Base-by-base conservation (phyloP, 2,888 invertebrate genomes). In the Gymnoscelis rufifasciata region DNA sequence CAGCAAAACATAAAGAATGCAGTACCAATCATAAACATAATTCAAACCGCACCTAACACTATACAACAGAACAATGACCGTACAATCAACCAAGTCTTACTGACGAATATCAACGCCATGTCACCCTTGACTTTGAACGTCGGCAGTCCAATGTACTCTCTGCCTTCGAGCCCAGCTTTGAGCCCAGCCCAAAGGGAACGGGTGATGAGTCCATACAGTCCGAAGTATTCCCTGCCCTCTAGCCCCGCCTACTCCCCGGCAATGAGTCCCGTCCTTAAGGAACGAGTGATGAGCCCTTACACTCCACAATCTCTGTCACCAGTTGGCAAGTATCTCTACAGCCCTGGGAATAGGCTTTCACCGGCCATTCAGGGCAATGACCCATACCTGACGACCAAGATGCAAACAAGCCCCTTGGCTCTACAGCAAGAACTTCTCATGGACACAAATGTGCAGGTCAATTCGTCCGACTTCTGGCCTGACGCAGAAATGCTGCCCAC, bases 161-260 rank as follows among this genome's bases (percentile, higher is more conserved):
- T 83, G 8, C 81, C 83, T 0, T 63, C 80, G 3, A 83, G 83
- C 51, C 83, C 87, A 1, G 74, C 72, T 0, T 73, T 84, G 57
- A 84, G 84, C 39, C 87, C 87, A 5, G 78, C 70, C 8, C 78
- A 74, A 27, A 71, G 65, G 46, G 81, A 82, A 7, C 71, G 72
- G 33, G 59, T 74, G 1, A 63, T 78, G 47, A 84, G 83, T 36
- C 82, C 83, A 0, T 86, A 83, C 40, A 81, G 81, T 46, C 76
- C 82, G 0, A 39, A 37, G 71, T 83, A 83, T 42, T 81, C 83
- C 0, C 52, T 83, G 10, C 81, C 84, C 0, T 64, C 82, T 4
- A 84, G 83, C 51, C 84, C 87, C 41, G 82, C 76, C 57, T 79
- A 75, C 47, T 86, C 83, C 41, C 82, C 87, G 1, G 74, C 71